phyloP scores from a whole-genome alignment of 2,113 vertebrate genomes.

The Ia io region DNA sequence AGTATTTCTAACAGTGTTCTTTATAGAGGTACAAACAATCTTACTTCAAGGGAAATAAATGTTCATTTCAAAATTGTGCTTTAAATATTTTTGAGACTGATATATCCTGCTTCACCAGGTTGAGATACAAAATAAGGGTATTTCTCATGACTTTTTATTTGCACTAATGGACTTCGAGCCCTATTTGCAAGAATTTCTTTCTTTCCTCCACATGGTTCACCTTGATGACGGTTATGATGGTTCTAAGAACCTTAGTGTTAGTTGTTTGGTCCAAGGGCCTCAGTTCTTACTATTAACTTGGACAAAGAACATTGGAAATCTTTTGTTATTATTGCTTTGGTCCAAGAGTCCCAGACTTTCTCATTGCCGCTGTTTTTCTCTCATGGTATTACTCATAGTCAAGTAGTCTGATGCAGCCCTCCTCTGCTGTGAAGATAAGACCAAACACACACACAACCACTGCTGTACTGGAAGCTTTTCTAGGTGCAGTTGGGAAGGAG shows the following conservation, averaged over 20 bases:
- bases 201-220: not conserved
- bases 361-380: not conserved
- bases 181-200: conserved; percentile 4
- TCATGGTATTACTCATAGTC: not conserved
- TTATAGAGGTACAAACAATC: conserved; percentile 4
- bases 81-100: conserved; percentile 61
- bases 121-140: conserved; percentile 39
- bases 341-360: not conserved
- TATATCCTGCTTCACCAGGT: conserved; percentile 14
- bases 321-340: not conserved
- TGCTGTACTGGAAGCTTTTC: not conserved
- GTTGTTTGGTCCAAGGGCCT: not conserved
- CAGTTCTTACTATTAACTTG: not conserved
- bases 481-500: not conserved
- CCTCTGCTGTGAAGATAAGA: not conserved
- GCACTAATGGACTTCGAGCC: not conserved
- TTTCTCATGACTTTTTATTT: not conserved
- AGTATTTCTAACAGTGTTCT: conserved; percentile 35
- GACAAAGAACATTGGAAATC: not conserved
- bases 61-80: conserved; percentile 46
- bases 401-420: not conserved
- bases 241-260: not conserved
- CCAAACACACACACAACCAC: not conserved
- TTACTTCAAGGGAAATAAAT: conserved; percentile 49
- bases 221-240: not conserved